These are phyloP conservation scores for Rhadina sibilatrix DNA, from an alignment of 2,113 vertebrate species.

Conservation along the genomic window DNA sequence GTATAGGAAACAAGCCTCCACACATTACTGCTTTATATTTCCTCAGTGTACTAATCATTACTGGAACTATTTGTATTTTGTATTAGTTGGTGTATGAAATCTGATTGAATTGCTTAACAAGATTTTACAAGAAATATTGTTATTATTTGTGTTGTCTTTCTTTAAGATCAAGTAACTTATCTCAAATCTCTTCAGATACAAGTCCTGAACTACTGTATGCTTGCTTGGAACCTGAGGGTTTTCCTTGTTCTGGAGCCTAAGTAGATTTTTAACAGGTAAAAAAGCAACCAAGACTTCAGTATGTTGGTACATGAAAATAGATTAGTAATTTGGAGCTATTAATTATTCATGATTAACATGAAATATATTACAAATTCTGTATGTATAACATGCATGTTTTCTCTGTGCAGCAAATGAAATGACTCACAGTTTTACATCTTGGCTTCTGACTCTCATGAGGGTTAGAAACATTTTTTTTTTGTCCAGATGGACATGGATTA, in stretches of 20 bases:
- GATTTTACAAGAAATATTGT: background rate
- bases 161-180: background rate
- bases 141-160: background rate
- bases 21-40: background rate
- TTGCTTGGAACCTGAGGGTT: background rate
- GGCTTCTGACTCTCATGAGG: background rate
- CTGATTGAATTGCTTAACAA: background rate
- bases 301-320: background rate
- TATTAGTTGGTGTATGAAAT: background rate
- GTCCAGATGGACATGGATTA: background rate
- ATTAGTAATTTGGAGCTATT: background rate
- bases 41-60: background rate
- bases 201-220: background rate
- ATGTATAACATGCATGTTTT: background rate
- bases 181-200: background rate
- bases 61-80: background rate
- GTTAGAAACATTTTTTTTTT: background rate
- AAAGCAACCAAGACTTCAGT: background rate
- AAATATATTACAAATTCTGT: background rate
- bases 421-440: background rate
- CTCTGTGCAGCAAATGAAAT: background rate
- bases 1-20: background rate
- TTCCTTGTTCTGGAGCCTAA: background rate
- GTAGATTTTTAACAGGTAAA: background rate
- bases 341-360: background rate